phyloP scores from a whole-genome alignment of 2,113 vertebrate species.

The Leiothrix lutea region DNA sequence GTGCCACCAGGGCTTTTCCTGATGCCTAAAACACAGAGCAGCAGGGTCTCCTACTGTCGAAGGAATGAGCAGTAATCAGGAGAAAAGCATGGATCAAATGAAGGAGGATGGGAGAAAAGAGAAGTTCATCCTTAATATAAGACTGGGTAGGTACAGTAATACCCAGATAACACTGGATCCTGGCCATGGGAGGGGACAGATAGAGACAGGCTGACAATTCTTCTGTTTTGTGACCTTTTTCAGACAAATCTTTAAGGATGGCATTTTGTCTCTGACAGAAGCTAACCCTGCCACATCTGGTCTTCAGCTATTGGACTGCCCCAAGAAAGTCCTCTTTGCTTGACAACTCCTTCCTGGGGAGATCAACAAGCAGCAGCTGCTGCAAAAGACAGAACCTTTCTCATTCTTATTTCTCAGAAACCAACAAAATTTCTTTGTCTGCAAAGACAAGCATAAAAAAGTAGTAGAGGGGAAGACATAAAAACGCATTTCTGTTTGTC shows the following conservation, averaged over 20 bases:
- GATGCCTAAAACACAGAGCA: background rate
- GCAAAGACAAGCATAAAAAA: background rate
- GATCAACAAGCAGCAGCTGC: background rate
- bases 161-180: background rate
- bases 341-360: background rate
- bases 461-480: background rate
- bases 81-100: background rate
- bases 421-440: background rate
- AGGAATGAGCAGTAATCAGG: background rate
- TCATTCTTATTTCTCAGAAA: background rate
- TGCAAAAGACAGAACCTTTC: background rate
- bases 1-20: background rate
- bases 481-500: background rate
- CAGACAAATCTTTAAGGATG: fast-evolving
- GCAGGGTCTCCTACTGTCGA: fast-evolving
- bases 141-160: fast-evolving
- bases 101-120: background rate
- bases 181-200: background rate
- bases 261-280: background rate
- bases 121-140: fast-evolving
- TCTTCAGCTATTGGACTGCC: background rate
- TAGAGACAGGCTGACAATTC: background rate
- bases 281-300: background rate
- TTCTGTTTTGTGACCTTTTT: background rate
- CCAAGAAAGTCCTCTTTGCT: background rate